Evolutionary conservation across 2,888 invertebrate species (phyloP).

Genomic region (Plagodis pulveraria): DNA sequence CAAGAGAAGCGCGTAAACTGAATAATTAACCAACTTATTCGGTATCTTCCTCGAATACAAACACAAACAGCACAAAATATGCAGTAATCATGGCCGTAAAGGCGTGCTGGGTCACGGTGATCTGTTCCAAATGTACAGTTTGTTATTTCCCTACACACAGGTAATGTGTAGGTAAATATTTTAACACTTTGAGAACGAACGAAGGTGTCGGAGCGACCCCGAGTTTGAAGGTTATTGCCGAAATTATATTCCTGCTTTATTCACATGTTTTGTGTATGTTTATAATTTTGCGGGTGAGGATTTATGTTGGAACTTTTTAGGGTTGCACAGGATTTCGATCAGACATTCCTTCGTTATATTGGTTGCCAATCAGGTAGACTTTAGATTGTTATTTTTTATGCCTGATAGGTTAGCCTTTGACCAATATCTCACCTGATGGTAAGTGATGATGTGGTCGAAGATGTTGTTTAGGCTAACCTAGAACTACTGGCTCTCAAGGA

Average conservation of each 20-base stretch:
- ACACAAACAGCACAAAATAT: constrained; percentile 29
- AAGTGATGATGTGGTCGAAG: too few relatives aligned
- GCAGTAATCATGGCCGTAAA: constrained; percentile 32
- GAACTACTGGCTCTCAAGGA: too few relatives aligned
- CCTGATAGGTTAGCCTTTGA: too few relatives aligned
- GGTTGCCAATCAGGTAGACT: too few relatives aligned
- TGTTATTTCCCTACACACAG: constrained; percentile 36
- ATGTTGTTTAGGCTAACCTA: too few relatives aligned
- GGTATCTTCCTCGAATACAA: constrained; percentile 13
- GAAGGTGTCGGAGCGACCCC: constrained; percentile 31
- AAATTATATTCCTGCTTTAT: constrained; percentile 25
- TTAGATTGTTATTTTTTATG: too few relatives aligned
- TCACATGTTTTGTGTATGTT: constrained; percentile 4
- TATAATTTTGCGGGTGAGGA: too few relatives aligned
- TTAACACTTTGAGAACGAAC: constrained; percentile 37
- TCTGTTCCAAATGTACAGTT: constrained; percentile 31
- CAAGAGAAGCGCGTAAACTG: not conserved
- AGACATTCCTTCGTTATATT: too few relatives aligned
- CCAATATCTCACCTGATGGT: too few relatives aligned
- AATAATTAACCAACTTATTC: constrained; percentile 5
- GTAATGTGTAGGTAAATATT: constrained; percentile 42
- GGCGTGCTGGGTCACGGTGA: constrained; percentile 29
- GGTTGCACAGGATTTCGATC: too few relatives aligned
- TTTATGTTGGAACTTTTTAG: too few relatives aligned
- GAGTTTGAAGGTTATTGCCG: constrained; percentile 17